These are phyloP conservation scores for Drosophila arizonae DNA, from an alignment of 1,140 invertebrate species.

Conservation along the genomic window DNA sequence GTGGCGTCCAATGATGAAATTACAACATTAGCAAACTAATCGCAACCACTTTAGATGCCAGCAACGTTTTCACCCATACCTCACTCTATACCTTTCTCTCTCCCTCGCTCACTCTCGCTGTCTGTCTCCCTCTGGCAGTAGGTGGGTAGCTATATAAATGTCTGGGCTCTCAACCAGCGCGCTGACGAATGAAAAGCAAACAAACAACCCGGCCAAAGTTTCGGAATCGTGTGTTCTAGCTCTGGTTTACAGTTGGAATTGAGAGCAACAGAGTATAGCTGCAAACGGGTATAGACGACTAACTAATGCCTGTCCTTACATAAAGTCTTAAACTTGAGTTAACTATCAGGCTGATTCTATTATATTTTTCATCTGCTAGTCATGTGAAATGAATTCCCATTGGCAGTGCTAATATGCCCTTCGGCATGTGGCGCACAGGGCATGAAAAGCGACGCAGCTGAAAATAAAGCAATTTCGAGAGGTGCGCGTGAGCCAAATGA, in stretches of 20 bases:
- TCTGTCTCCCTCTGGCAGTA: neutral
- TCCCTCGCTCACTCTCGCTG: neutral
- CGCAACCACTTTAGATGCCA: slow-evolving; percentile 79
- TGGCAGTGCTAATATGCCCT: too few relatives aligned
- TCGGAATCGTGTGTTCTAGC: slow-evolving; percentile 60
- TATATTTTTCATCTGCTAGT: too few relatives aligned
- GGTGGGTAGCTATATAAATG: slow-evolving; percentile 38
- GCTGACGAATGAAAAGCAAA: slow-evolving; percentile 55
- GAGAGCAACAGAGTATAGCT: neutral
- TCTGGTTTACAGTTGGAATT: slow-evolving; percentile 34
- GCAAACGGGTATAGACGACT: neutral
- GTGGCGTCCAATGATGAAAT: slow-evolving; percentile 74
- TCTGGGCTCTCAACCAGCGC: slow-evolving; percentile 17
- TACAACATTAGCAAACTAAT: slow-evolving; percentile 82
- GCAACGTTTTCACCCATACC: slow-evolving; percentile 48
- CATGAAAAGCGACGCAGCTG: slow-evolving; percentile 18
- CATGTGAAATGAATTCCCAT: too few relatives aligned
- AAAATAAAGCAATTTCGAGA: slow-evolving; percentile 69
- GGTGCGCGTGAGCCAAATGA: slow-evolving; percentile 27
- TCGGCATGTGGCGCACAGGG: neutral
- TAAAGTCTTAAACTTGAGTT: too few relatives aligned
- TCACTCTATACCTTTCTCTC: neutral
- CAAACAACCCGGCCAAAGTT: slow-evolving; percentile 54
- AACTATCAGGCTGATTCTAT: too few relatives aligned
- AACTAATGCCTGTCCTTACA: neutral